Evolutionary conservation across 1,140 invertebrate genomes (phyloP).

Genomic region (Cydia pomonella): DNA sequence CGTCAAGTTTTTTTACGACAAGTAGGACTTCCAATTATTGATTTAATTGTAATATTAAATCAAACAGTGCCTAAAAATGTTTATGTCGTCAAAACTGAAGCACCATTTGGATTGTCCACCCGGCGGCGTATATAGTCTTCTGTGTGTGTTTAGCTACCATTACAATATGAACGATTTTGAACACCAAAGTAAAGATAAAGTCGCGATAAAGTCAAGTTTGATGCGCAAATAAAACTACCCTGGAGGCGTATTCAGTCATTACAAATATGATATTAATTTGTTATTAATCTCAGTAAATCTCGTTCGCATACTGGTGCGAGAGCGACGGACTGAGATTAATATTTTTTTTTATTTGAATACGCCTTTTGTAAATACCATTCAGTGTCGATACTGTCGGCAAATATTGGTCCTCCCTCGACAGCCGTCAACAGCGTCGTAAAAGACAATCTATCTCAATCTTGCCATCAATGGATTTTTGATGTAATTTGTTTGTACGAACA

Average conservation of each 20-base stretch:
- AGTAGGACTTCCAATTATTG: too few species aligned
- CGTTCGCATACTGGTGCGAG: too few species aligned
- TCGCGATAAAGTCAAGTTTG: background rate
- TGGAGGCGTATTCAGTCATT: background rate
- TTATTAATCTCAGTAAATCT: background rate
- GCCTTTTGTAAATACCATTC: background rate
- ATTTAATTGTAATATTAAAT: too few species aligned
- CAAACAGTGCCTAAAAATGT: too few species aligned
- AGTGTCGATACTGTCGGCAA: background rate
- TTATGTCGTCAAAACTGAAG: too few species aligned
- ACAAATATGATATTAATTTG: background rate
- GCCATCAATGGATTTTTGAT: background rate
- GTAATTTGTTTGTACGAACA: background rate
- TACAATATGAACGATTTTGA: slow-evolving; percentile 1
- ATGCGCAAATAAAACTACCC: background rate
- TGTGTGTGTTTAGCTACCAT: background rate
- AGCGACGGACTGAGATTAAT: too few species aligned
- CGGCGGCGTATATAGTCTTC: background rate
- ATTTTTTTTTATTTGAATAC: background rate
- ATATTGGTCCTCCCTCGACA: background rate
- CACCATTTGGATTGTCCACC: background rate
- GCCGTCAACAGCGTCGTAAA: background rate
- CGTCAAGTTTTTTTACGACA: background rate
- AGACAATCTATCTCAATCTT: background rate
- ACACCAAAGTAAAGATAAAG: background rate